Evolutionary conservation across 2,888 invertebrate species (phyloP).

Genomic region (Teinopalpus imperialis): DNA sequence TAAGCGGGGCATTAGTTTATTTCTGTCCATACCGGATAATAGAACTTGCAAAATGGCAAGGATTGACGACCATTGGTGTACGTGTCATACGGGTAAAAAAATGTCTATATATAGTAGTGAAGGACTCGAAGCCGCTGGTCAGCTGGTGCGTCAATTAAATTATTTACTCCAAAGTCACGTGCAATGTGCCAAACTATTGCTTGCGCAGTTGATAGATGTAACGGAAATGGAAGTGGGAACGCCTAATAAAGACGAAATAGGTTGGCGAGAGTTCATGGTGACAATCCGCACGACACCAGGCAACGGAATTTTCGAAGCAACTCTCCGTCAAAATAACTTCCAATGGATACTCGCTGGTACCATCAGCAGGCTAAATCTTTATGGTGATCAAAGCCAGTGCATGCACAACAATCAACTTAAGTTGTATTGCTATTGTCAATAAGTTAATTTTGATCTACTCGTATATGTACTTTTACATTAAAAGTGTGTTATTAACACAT

Average conservation of each 20-base stretch:
- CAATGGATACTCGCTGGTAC: constrained; percentile 83
- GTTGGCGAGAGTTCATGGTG: constrained; percentile 80
- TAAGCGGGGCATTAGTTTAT: constrained; percentile 86
- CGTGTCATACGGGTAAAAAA: constrained; percentile 85
- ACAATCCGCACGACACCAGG: constrained; percentile 84
- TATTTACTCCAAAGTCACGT: constrained; percentile 77
- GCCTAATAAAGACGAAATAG: constrained; percentile 37
- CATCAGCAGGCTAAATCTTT: constrained; percentile 87
- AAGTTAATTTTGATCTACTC: constrained; percentile 13
- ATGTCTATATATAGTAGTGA: constrained; percentile 70
- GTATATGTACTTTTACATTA: too few relatives aligned
- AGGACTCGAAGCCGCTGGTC: constrained; percentile 80
- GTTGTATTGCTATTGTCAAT: constrained; percentile 86
- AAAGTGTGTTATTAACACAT: too few relatives aligned
- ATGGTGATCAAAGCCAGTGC: constrained; percentile 87
- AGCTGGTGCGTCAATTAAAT: constrained; percentile 85
- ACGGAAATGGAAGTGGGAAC: constrained; percentile 80
- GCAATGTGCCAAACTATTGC: constrained; percentile 83
- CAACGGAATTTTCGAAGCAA: constrained; percentile 87
- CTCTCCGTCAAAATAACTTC: constrained; percentile 64
- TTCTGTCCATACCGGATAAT: constrained; percentile 84
- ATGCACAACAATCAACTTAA: constrained; percentile 85
- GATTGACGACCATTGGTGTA: constrained; percentile 92
- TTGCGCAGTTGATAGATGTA: constrained; percentile 56
- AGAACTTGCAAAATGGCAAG: constrained; percentile 88